Evolutionary conservation across 2,113 vertebrate species (phyloP).

Genomic region (Hydropotes inermis): DNA sequence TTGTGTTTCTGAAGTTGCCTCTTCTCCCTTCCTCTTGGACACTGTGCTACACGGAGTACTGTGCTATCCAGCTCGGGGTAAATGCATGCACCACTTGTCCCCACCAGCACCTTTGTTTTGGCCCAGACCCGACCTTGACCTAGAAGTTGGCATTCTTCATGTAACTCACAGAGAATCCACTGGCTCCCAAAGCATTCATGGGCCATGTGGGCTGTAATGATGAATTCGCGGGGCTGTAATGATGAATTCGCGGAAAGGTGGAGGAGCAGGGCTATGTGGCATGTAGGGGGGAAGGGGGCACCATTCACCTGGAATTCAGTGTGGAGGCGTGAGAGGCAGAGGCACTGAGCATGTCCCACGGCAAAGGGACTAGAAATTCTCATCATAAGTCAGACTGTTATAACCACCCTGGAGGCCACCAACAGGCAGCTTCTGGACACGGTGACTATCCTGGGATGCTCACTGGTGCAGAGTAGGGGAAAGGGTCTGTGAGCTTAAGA

Average conservation of each 20-base stretch:
- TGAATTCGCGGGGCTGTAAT: neutral
- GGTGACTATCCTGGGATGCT: neutral
- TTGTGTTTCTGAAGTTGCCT: neutral
- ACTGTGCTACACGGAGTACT: neutral
- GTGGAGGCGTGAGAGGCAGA: neutral
- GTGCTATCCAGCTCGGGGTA: neutral
- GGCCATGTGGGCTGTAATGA: neutral
- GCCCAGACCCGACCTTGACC: neutral
- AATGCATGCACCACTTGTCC: neutral
- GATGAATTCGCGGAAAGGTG: neutral
- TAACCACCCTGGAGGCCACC: neutral
- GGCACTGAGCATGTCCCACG: neutral
- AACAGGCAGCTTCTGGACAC: neutral
- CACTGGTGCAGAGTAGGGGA: neutral
- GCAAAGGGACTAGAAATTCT: neutral
- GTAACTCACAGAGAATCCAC: neutral
- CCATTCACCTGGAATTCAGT: neutral
- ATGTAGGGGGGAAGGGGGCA: accelerated
- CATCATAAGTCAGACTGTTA: neutral
- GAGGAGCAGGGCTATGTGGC: neutral
- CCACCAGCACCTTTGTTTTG: neutral
- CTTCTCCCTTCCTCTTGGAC: neutral
- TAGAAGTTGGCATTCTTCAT: neutral
- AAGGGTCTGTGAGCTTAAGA: neutral
- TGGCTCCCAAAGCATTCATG: neutral